Evolutionary conservation across 2,113 vertebrate species (phyloP).

Genomic region (Notothenia rossii): DNA sequence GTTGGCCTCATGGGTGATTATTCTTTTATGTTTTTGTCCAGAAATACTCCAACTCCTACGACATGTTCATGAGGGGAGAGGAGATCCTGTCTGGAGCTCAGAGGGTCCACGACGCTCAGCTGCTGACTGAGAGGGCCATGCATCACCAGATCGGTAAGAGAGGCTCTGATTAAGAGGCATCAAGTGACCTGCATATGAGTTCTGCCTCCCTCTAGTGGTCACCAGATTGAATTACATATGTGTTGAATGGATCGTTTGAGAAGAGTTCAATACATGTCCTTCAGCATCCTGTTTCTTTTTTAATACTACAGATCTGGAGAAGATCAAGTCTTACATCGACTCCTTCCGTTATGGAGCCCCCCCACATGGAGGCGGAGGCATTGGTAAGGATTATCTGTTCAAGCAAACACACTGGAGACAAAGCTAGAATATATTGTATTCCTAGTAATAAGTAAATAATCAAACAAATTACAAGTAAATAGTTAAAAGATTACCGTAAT

Average conservation of each 20-base stretch:
- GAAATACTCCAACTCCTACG: conserved; percentile 98
- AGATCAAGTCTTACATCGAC: conserved; percentile 98
- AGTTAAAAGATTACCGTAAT: no score
- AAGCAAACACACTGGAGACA: not conserved
- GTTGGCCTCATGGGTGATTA: not conserved
- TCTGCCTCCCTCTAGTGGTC: conserved; percentile 59
- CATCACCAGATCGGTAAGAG: conserved; percentile 94
- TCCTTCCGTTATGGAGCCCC: conserved; percentile 97
- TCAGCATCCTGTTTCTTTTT: not conserved
- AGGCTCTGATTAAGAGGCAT: not conserved
- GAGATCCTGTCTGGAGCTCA: conserved; percentile 98
- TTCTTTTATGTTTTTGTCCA: conserved; percentile 60
- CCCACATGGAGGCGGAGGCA: conserved; percentile 96
- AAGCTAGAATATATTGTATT: not conserved
- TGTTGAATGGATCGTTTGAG: not conserved
- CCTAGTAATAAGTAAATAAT: no score
- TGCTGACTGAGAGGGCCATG: conserved; percentile 92
- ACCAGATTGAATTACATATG: not conserved
- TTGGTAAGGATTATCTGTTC: conserved; percentile 84
- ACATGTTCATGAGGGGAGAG: conserved; percentile 99
- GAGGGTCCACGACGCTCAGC: conserved; percentile 93
- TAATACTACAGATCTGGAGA: conserved; percentile 91
- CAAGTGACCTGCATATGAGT: not conserved
- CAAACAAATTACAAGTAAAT: no score
- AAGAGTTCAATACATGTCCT: not conserved